Conservation (phyloP, 2,113 vertebrate species). For the Pterocles burchelli region DNA sequence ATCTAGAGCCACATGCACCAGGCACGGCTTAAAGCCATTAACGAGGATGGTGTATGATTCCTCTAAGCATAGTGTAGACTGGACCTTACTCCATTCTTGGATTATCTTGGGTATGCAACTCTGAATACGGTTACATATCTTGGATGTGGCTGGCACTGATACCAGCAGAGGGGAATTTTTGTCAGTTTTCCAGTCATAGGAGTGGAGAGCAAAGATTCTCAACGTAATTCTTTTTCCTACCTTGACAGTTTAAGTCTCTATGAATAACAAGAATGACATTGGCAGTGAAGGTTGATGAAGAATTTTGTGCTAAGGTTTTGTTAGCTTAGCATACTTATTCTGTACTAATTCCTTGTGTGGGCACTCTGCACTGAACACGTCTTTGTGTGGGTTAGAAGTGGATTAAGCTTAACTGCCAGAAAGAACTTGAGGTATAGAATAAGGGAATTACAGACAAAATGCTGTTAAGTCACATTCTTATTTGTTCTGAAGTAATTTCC, state of each 20-base stretch:
- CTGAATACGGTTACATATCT: not conserved
- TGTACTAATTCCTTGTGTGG: constrained; percentile 41
- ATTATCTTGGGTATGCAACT: not conserved
- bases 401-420: constrained; percentile 48
- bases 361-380: not conserved
- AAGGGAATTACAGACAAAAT: constrained; percentile 22
- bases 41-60: not conserved
- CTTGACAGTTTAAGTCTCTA: not conserved
- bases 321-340: constrained; percentile 32
- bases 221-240: not conserved
- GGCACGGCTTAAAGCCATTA: not conserved
- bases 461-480: constrained; percentile 25
- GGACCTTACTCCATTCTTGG: not conserved
- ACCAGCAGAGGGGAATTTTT: not conserved
- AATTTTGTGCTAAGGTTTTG: constrained; percentile 11
- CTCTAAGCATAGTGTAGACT: not conserved
- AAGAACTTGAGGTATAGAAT: constrained; percentile 19
- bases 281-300: not conserved
- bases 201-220: not conserved
- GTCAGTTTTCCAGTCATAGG: not conserved
- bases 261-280: not conserved
- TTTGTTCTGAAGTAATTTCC: constrained; percentile 45
- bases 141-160: not conserved
- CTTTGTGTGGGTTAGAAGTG: constrained; percentile 54
- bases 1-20: not conserved